Percentiles rank a stretch among this genome's conserved stretches.
Conservation (phyloP, 2,888 invertebrate species). For the Bimastos eiseni region DNA sequence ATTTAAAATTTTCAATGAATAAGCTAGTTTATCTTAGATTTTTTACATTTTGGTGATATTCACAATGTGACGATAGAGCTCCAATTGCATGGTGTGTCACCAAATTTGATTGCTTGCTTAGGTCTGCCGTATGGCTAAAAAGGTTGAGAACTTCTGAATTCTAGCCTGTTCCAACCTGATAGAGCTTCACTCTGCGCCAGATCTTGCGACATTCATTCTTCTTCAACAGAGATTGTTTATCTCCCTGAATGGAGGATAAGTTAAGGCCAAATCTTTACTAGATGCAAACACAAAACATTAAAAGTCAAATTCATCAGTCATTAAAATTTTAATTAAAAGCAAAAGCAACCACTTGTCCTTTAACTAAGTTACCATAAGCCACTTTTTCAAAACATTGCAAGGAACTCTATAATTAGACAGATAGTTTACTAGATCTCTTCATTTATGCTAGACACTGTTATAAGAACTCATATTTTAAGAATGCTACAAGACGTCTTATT, state of each 20-base stretch:
- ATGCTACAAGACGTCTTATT: neutral
- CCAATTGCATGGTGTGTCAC: no score
- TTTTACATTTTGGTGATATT: no score
- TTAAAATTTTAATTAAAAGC: neutral
- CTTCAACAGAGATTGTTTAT: neutral
- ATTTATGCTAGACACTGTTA: neutral
- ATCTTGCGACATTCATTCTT: constrained; percentile 13
- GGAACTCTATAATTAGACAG: neutral
- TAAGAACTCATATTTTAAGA: neutral
- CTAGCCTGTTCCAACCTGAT: constrained; percentile 13
- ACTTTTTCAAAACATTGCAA: neutral
- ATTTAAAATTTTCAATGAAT: no score
- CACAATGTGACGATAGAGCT: no score
- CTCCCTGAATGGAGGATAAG: neutral
- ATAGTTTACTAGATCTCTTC: neutral
- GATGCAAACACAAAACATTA: neutral
- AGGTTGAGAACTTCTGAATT: no score
- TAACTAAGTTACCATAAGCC: neutral
- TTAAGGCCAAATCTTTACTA: constrained; percentile 13
- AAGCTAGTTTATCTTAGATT: no score
- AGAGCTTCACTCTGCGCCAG: neutral
- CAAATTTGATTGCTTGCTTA: no score
- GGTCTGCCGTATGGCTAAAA: no score
- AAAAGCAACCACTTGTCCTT: neutral
- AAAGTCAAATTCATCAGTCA: neutral